These are phyloP conservation scores for Rousettus madagascariensis DNA, from an alignment of 2,797 vertebrate species.

Conservation along the genomic window DNA sequence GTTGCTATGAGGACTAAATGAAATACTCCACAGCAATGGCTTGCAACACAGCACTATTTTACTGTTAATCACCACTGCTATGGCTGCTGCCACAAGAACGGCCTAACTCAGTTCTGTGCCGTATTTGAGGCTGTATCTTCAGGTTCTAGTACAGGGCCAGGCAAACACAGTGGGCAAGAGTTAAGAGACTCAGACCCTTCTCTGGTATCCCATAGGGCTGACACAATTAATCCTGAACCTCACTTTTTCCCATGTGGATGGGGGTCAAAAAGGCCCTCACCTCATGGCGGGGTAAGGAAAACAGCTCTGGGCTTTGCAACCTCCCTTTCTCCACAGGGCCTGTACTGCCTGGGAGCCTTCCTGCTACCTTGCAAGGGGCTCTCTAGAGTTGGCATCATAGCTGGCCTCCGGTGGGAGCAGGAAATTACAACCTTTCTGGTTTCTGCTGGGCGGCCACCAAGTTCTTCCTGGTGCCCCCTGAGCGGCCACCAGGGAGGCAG, in stretches of 20 bases:
- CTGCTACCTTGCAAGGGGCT: background rate
- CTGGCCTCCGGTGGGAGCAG: background rate
- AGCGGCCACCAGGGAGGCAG: background rate
- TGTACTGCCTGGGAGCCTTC: background rate
- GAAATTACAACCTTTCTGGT: background rate
- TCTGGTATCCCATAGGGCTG: background rate
- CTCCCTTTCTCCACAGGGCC: background rate
- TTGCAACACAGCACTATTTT: background rate
- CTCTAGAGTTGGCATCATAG: background rate
- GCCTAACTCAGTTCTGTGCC: background rate
- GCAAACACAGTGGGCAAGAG: background rate
- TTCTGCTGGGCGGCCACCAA: background rate
- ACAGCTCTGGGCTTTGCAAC: background rate
- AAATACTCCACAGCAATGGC: background rate
- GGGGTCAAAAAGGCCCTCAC: background rate
- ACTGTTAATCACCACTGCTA: background rate
- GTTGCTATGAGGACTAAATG: background rate
- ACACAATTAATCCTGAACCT: background rate
- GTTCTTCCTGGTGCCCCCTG: constrained; percentile 18
- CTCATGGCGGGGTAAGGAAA: background rate
- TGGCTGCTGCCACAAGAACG: background rate
- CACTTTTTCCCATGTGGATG: background rate
- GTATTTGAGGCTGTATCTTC: background rate
- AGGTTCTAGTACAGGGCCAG: background rate
- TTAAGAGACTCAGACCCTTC: fast-evolving